These are phyloP conservation scores for Ostrea edulis DNA, from an alignment of 1,140 invertebrate species.

Conservation along the genomic window DNA sequence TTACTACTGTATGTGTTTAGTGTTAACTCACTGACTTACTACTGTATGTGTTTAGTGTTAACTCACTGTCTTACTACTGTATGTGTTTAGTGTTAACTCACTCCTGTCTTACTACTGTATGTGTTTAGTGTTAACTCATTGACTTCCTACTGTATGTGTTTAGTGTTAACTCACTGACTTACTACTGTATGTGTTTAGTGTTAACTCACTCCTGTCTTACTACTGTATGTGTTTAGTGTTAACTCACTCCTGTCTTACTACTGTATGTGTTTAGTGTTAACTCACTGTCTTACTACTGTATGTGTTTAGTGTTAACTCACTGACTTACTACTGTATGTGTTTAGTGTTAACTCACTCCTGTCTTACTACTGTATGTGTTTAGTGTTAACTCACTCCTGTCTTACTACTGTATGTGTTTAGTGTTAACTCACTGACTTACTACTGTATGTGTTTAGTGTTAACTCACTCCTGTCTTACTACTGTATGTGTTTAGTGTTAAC, in stretches of 20 bases:
- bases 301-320: no score
- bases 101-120: no score
- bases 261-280: constrained; percentile 1
- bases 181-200: background rate
- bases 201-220: constrained; percentile 29
- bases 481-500: constrained; percentile 20
- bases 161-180: no score
- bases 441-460: background rate
- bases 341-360: constrained; percentile 32
- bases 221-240: background rate
- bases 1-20: no score
- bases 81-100: constrained; percentile 37
- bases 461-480: background rate
- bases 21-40: no score
- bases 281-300: background rate
- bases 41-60: constrained; percentile 4
- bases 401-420: background rate
- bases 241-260: constrained; percentile 20
- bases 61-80: constrained; percentile 1
- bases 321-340: no score
- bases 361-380: no score
- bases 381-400: constrained; percentile 32
- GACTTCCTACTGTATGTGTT: no score
- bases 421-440: constrained; percentile 24
- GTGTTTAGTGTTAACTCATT: constrained; percentile 30